Conservation (phyloP, 2,113 vertebrate genomes). For the Ornithorhynchus anatinus region DNA sequence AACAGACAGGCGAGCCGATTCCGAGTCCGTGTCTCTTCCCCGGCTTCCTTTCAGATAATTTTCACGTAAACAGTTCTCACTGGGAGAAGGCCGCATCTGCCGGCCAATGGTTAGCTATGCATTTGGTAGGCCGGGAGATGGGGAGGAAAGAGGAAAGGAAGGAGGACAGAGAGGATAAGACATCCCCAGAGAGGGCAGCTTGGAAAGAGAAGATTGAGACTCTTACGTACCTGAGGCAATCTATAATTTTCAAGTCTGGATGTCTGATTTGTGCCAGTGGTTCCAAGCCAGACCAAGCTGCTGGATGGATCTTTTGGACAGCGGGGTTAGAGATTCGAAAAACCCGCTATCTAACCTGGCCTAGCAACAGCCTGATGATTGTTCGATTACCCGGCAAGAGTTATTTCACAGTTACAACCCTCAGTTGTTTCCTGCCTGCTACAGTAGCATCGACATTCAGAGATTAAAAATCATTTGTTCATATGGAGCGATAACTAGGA, state of each 20-base stretch:
- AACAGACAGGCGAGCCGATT: conserved; percentile 6
- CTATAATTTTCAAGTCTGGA: not conserved
- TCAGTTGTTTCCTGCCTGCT: conserved; percentile 52
- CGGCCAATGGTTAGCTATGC: no score
- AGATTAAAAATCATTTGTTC: conserved; percentile 53
- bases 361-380: conserved; percentile 40
- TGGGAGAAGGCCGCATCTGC: no score
- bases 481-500: conserved; percentile 45
- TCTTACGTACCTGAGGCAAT: not conserved
- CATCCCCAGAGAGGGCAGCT: not conserved
- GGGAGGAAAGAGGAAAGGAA: not conserved
- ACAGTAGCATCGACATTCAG: conserved; percentile 63
- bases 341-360: conserved; percentile 32
- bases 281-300: not conserved
- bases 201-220: not conserved
- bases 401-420: conserved; percentile 45
- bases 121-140: not conserved
- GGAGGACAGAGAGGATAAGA: not conserved
- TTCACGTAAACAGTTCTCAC: no score
- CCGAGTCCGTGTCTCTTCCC: not conserved
- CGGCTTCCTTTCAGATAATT: no score
- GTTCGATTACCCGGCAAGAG: conserved; percentile 54
- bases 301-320: conserved; percentile 1
- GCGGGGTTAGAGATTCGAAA: conserved; percentile 1
- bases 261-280: not conserved